Percentiles rank a stretch among this genome's conserved stretches.
These are phyloP conservation scores for Andrena marginata DNA, from an alignment of 2,888 invertebrate genomes.

Conservation along the genomic window DNA sequence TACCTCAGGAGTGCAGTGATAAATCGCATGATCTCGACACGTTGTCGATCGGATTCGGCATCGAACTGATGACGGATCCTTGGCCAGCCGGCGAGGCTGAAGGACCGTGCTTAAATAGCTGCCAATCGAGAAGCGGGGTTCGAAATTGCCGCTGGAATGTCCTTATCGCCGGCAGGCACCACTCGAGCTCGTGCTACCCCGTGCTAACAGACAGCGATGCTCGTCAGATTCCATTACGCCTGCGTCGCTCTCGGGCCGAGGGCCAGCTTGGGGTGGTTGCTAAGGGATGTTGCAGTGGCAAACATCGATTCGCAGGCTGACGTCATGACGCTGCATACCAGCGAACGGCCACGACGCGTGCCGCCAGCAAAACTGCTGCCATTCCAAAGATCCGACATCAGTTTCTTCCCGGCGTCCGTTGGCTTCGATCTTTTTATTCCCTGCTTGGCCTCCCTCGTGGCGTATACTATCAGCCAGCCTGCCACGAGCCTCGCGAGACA, in stretches of 20 bases:
- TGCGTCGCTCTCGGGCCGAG: conserved; percentile 21
- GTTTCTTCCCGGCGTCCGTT: conserved; percentile 52
- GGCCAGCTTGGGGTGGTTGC: conserved; percentile 51
- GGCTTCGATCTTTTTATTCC: conserved; percentile 40
- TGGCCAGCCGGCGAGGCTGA: conserved; percentile 43
- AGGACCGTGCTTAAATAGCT: conserved; percentile 76
- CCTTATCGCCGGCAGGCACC: conserved; percentile 75
- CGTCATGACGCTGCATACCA: conserved; percentile 70
- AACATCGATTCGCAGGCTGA: conserved; percentile 75
- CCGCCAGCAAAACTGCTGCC: conserved; percentile 58
- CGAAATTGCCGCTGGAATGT: conserved; percentile 76
- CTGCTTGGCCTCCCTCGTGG: neutral
- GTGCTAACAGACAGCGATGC: neutral
- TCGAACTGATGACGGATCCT: conserved; percentile 54
- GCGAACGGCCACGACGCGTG: conserved; percentile 47
- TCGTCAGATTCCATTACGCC: conserved; percentile 7
- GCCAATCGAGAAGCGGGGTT: conserved; percentile 72
- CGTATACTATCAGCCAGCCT: conserved; percentile 5
- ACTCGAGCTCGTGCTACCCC: conserved; percentile 70
- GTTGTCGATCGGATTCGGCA: conserved; percentile 34
- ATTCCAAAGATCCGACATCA: conserved; percentile 75
- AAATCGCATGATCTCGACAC: conserved; percentile 8
- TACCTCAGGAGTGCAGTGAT: neutral
- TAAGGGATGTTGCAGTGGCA: conserved; percentile 67
- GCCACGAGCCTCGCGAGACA: conserved; percentile 7